Evolutionary conservation across 1,140 invertebrate genomes (phyloP), one percentile per base, ranked within the genome.

Genomic region (Drosophila sturtevanti): DNA sequence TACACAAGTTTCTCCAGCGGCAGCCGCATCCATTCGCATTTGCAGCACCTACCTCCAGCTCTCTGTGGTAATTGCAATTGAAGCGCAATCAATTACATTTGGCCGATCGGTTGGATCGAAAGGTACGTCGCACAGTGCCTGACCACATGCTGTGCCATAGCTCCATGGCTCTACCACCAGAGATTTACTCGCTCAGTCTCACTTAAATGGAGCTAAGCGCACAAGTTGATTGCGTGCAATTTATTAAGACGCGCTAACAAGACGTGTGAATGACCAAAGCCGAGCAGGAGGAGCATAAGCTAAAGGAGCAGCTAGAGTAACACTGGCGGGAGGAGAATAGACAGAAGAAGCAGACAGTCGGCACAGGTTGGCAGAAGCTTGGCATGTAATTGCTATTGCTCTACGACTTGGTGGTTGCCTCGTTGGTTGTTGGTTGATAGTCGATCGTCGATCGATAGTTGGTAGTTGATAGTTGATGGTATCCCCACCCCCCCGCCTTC

Each of bases 161-260:
- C 67, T 68, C 56, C 27, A 62, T 60, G 48, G 63, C 63, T 41
- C 61, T 72, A 69, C 84, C 72, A 80, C 66, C 77, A 89, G 21
- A 89, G 85, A 89, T 89, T 84, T 89, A 89, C 85, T 89, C 78
- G 85, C 85, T 89, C 77, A 66, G 82, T 56, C 72, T 62, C 79
- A 68, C 85, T 89, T 84, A 84, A 89, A 87, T 87, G 84, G 79
- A 82, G 84, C 82, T 87, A 87, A 87, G 84, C 82, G 79, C 84
- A 65, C 87, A 71, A 77, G 64, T 90, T 90, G 87, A 90, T 90
- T 90, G 87, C 87, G 87, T 90, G 87, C 87, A 90, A 90, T 90
- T 90, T 90, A 90, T 90, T 90, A 90, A 90, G 87, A 87, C 87
- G 87, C 87, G 87, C 87, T 90, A 90, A 90, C 87, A 90, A 90